Percentiles rank a stretch among this genome's conserved stretches.
phyloP scores from a whole-genome alignment of 1,140 invertebrate species.

The Drosophila cardini region DNA sequence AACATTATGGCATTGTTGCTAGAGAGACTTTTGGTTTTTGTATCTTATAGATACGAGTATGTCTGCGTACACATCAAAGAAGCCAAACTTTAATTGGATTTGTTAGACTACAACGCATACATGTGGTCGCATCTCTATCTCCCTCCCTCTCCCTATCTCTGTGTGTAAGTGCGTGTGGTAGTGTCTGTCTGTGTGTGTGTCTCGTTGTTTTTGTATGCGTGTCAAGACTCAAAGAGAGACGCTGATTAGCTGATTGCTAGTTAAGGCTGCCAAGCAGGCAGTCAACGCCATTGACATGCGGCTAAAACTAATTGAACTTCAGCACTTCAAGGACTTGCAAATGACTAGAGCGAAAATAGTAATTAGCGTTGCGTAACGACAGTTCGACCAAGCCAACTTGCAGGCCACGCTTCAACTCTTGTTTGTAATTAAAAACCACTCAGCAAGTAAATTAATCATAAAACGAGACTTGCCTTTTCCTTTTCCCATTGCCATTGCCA shows the following conservation, averaged over 20 bases:
- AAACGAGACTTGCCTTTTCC: conserved; percentile 52
- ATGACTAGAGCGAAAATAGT: conserved; percentile 80
- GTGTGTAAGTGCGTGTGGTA: neutral
- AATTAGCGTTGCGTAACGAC: conserved; percentile 82
- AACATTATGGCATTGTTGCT: conserved; percentile 69
- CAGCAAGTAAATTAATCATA: conserved; percentile 83
- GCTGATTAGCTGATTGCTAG: conserved; percentile 73
- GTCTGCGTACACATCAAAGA: conserved; percentile 73
- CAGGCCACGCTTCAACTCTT: conserved; percentile 68
- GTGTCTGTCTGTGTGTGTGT: conserved; percentile 1
- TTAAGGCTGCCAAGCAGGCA: conserved; percentile 44
- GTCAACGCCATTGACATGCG: conserved; percentile 70
- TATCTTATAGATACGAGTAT: conserved; percentile 62
- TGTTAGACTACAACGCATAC: conserved; percentile 50
- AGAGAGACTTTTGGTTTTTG: conserved; percentile 46
- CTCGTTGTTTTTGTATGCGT: conserved; percentile 12
- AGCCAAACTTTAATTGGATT: conserved; percentile 81
- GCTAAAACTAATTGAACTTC: conserved; percentile 80
- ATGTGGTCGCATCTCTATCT: conserved; percentile 3
- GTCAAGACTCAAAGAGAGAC: conserved; percentile 36
- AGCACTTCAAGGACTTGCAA: conserved; percentile 78
- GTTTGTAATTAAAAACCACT: conserved; percentile 83
- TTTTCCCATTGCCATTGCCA: conserved; percentile 12
- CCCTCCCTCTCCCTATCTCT: neutral
- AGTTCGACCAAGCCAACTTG: conserved; percentile 39